phyloP scores from a whole-genome alignment of 2,888 invertebrate genomes.

The Myathropa florea region DNA sequence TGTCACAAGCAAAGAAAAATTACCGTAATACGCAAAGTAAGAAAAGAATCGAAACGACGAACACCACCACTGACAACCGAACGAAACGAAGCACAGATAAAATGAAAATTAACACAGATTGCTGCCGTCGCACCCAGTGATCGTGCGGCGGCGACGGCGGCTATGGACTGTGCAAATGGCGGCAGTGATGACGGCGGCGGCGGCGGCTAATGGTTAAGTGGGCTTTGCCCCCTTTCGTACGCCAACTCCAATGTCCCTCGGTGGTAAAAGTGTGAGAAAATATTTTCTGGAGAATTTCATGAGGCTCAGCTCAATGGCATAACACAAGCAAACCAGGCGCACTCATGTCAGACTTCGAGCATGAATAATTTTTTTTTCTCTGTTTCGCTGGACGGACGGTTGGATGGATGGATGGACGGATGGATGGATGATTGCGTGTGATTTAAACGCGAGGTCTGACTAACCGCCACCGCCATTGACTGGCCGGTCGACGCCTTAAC shows the following conservation, averaged over 20 bases:
- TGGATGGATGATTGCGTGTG: slow-evolving; percentile 44
- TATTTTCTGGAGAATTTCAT: slow-evolving; percentile 42
- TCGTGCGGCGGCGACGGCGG: background rate
- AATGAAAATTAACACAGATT: slow-evolving; percentile 45
- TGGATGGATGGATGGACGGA: slow-evolving; percentile 1
- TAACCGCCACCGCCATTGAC: slow-evolving; percentile 1
- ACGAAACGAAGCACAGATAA: slow-evolving; percentile 8
- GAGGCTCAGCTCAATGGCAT: slow-evolving; percentile 7
- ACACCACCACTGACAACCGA: background rate
- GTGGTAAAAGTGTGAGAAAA: slow-evolving; percentile 60
- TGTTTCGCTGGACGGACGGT: background rate
- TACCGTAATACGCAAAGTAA: slow-evolving; percentile 8
- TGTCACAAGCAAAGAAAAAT: background rate
- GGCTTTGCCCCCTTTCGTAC: slow-evolving; percentile 30
- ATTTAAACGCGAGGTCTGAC: slow-evolving; percentile 20
- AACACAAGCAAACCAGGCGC: background rate
- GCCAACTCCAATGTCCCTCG: background rate
- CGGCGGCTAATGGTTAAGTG: slow-evolving; percentile 23
- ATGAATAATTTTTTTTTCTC: slow-evolving; percentile 6
- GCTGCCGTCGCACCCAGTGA: slow-evolving; percentile 47
- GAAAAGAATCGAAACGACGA: background rate
- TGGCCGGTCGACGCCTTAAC: background rate
- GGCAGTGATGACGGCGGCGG: slow-evolving; percentile 1
- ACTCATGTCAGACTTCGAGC: slow-evolving; percentile 38
- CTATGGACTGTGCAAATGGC: background rate